Conservation (phyloP, 37 sponge, comb jelly and placozoan species). For the Oscarella lobularis region DNA sequence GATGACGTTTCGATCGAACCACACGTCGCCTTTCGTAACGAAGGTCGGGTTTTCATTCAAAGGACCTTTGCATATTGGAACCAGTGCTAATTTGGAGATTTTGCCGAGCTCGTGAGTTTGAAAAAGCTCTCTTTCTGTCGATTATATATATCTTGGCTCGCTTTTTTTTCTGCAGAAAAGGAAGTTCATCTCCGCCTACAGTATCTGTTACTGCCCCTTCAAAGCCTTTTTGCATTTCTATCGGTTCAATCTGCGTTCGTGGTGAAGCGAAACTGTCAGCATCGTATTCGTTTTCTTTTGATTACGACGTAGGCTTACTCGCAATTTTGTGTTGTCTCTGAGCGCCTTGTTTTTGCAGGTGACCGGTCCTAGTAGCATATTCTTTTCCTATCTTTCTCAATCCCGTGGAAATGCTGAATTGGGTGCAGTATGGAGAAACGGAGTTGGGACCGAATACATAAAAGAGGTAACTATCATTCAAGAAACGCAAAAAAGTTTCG, state of each 20-base stretch:
- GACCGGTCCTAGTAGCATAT: not conserved
- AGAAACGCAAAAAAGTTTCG: too few species aligned
- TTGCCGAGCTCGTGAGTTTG: not conserved
- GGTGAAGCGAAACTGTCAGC: not conserved
- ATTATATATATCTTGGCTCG: too few species aligned
- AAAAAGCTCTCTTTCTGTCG: too few species aligned
- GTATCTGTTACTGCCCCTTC: too few species aligned
- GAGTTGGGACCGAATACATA: not conserved
- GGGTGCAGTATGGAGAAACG: not conserved
- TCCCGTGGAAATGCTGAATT: not conserved
- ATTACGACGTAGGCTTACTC: not conserved
- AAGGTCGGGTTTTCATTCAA: not conserved
- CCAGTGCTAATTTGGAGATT: not conserved
- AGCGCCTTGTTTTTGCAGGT: not conserved
- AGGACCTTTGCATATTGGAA: not conserved
- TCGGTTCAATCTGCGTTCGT: not conserved
- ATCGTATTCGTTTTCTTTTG: not conserved
- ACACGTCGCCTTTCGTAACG: not conserved
- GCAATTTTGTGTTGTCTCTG: too few species aligned
- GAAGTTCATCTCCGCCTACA: too few species aligned
- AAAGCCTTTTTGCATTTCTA: not conserved
- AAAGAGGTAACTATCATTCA: too few species aligned
- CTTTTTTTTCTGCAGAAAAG: too few species aligned
- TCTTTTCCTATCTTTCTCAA: not conserved
- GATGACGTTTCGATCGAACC: not conserved